Evolutionary conservation across 2,888 invertebrate genomes (phyloP).

Genomic region (Lepas anatifera): DNA sequence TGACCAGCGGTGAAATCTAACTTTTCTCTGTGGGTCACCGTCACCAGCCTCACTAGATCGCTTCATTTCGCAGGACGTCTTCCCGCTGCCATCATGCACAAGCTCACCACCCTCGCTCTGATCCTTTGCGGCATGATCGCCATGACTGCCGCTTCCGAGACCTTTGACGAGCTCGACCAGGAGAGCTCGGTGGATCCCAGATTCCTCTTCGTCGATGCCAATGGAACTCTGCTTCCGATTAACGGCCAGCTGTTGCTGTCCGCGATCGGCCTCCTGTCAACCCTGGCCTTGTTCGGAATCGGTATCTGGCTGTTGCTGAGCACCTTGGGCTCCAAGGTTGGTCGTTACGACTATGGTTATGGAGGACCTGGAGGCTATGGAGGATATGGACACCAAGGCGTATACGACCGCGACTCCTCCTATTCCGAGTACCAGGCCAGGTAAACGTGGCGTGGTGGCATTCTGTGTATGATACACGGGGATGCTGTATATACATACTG

Average conservation of each 20-base stretch:
- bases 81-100: not conserved
- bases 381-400: not conserved
- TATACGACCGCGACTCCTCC: not conserved
- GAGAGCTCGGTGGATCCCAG: not conserved
- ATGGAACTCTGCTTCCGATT: not conserved
- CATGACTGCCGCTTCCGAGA: not conserved
- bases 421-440: constrained; percentile 9
- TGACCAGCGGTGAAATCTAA: too few species aligned
- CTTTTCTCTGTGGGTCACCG: not conserved
- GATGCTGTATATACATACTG: not conserved
- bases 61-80: not conserved
- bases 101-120: not conserved
- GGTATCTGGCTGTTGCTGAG: not conserved
- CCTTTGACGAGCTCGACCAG: not conserved
- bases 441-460: too few species aligned
- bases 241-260: not conserved
- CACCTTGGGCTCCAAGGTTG: not conserved
- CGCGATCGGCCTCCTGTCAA: not conserved
- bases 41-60: not conserved
- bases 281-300: not conserved
- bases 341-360: not conserved
- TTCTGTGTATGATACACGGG: not conserved
- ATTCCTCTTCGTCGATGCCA: not conserved
- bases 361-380: not conserved
- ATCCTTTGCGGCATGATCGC: not conserved